Evolutionary conservation across 2,113 vertebrate genomes (phyloP).

Genomic region (Sus scrofa): T2T-Sscrofa CM000830.6:96827501-96828000

Average conservation of each 20-base stretch:
- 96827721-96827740: background rate
- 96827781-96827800: background rate
- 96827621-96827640: too few species aligned
- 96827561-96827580: too few species aligned
- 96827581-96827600: too few species aligned
- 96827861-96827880: background rate
- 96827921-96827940: background rate
- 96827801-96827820: background rate
- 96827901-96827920: background rate
- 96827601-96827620: too few species aligned
- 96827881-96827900: background rate
- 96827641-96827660: too few species aligned
- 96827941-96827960: background rate
- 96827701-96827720: too few species aligned
- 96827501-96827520: too few species aligned
- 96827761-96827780: background rate
- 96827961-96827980: constrained; percentile 16
- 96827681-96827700: too few species aligned
- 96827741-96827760: constrained; percentile 37
- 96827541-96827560: too few species aligned
- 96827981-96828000: constrained; percentile 4
- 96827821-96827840: background rate
- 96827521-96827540: too few species aligned
- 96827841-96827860: constrained; percentile 34
- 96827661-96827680: too few species aligned